Evolutionary conservation across 2,797 vertebrate genomes (phyloP), one percentile per base, ranked within the genome.

Genomic region (Acestrorhynchus altus): DNA sequence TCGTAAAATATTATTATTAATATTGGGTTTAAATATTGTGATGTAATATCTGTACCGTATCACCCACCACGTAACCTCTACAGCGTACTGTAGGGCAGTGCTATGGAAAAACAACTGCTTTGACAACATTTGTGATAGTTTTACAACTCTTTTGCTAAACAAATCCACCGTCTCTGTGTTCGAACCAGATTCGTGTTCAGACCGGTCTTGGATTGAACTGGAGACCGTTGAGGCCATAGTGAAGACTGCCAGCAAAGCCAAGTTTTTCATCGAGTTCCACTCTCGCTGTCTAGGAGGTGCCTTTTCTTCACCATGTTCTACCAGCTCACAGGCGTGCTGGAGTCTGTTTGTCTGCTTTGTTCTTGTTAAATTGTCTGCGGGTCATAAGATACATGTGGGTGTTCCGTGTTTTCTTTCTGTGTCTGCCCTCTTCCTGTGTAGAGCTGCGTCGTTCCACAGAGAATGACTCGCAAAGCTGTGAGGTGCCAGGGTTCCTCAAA

Each of bases 241-340:
- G 78, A 96, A 95, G 84, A 95, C 95, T 0, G 89, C 93, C 15
- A 95, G 94, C 91, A 94, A 95, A 79, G 91, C 94, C 44, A 93
- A 93, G 86, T 95, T 94, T 86, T 95, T 93, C 83, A 93, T 95
- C 46, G 94, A 96, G 83, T 94, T 95, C 84, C 86, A 92, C 74
- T 95, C 94, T 0, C 82, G 88, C 63, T 94, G 93, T 81, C 88
- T 96, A 0, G 93, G 94, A 92, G 95, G 94, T 95, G 66, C 28
- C 6, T 63, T 64, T 77, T 74, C 5, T 74, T 57, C 22, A 42
- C 4, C 6, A 16, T 31, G 68, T 73, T 40, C 18, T 39, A 15
- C 20, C 9, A 60, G 31, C 15, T 28, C 46, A 42, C 0, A 40
- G 24, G 8, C 61, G 47, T 54, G 22, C 49, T 49, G 1, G 31